Evolutionary conservation across 2,888 invertebrate species (phyloP).

Genomic region (Chloroclystis v-ata): DNA sequence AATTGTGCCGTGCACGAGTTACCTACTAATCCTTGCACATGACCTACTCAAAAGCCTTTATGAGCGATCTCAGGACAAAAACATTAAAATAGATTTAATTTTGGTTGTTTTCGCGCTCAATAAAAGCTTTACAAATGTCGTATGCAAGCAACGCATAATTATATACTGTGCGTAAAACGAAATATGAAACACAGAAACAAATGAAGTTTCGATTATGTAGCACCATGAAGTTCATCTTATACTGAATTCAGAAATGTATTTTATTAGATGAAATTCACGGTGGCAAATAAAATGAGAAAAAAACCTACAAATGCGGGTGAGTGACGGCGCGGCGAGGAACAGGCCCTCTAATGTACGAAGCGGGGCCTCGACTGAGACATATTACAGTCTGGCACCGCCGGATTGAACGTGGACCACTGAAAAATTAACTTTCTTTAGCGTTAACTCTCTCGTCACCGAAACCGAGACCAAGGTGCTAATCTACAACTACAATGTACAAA

Average conservation of each 20-base stretch:
- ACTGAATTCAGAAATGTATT: constrained; percentile 15
- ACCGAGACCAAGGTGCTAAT: constrained; percentile 59
- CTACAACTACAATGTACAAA: constrained; percentile 31
- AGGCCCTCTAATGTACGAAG: constrained; percentile 59
- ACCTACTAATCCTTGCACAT: constrained; percentile 3
- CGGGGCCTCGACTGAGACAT: constrained; percentile 50
- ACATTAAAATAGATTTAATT: too few relatives aligned
- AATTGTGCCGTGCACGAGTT: constrained; percentile 17
- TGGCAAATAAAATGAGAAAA: constrained; percentile 48
- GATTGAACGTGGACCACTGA: constrained; percentile 74
- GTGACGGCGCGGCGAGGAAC: constrained; percentile 68
- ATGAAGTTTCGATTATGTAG: constrained; percentile 26
- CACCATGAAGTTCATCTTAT: constrained; percentile 26
- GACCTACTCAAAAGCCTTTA: not conserved
- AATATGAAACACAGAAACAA: constrained; percentile 29
- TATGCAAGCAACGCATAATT: constrained; percentile 3
- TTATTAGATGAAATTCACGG: constrained; percentile 39
- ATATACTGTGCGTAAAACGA: constrained; percentile 19
- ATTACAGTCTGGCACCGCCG: constrained; percentile 70
- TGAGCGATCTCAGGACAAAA: too few relatives aligned
- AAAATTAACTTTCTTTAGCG: constrained; percentile 69
- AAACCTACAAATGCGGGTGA: constrained; percentile 72
- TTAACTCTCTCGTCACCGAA: constrained; percentile 43
- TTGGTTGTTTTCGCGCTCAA: too few relatives aligned
- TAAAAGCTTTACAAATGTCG: not conserved